Base-by-base conservation (phyloP, 2,113 vertebrate species). In the Paracanthobrama guichenoti region DNA sequence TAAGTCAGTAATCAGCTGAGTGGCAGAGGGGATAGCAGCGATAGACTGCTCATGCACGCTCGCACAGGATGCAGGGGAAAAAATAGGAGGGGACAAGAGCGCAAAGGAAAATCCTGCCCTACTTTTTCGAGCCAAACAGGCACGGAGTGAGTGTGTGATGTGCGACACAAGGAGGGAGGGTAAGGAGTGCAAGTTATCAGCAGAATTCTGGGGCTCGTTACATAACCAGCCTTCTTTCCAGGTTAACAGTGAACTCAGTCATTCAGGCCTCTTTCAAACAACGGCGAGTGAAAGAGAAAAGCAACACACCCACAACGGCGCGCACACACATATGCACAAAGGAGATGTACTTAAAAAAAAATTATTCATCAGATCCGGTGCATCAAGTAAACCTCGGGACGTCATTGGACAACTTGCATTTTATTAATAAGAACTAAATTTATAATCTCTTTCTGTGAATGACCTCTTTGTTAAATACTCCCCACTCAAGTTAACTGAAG, bases 1-100 rank as follows among this genome's bases (percentile, higher is more conserved):
- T 94, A 95, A 95, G 91, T 86, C 89, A 90, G 88, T 92, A 94
- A 94, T 94, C 92, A 93, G 93, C 93, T 91, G 93, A 94, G 92
- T 91, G 92, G 90, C 89, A 90, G 90, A 90, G 92, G 91, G 88
- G 86, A 94, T 89, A 89, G 88, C 57, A 59, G 85, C 83, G 86
- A 87, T 79, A 16, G 73, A 18, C n/a, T 77, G 31, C 59, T 69
- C 7, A 26, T 59, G 42, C 86, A 73, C 83, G 48, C 62, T 14
- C 48, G 85, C 78, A 73, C 60, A 88, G 66, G 83, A 74, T 71
- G 71, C 24, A 31, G 44, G 31, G 64, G 31, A 66, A 74, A 78
- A 78, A 88, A 55, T 55, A 81, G 69, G 60, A 55, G 57, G n/a
- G 18, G 64, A 80, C 48, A 77, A 88, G 79, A 90, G 66, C 59